Base-by-base conservation (phyloP, 2,888 invertebrate species). In the Phengaris arion region DNA sequence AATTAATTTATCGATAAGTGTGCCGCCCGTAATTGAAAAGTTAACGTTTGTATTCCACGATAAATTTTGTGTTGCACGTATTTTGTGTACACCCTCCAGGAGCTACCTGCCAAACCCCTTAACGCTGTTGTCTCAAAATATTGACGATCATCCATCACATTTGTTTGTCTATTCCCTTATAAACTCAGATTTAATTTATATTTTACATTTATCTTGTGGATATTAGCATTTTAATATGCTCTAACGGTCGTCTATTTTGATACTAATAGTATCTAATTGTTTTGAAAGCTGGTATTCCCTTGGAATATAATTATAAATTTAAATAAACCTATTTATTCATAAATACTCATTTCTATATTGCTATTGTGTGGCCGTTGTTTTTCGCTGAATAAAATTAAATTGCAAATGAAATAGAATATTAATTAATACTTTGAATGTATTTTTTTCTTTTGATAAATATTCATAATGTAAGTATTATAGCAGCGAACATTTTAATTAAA, bases 331-430 rank as follows among this genome's bases (percentile, higher is more conserved):
- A 64, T 6, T 64, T 64, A 64, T 64, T 64, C 64, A 64, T 64
- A 35, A 35, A 64, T 35, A 64, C 64, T 13, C 64, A 35, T 12
- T 64, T 64, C 35, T 64, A 13, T 64, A 64, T 64, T 12, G 35
- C 12, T 35, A 6, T 64, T 35, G 64, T 64, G 35, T 64, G 64
- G 35, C 12, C 64, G 64, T 64, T 64, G 64, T 64, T 64, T 64
- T 64, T 64, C 64, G 64, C 64, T 64, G 64, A 64, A 64, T 64
- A 64, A 64, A 64, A 64, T 64, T 64, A 64, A 64, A 64, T 64
- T 64, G 35, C 64, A 64, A 64, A 64, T 64, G 64, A 13, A 64
- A 64, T 64, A 64, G 64, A 64, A 64, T 64, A 64, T 64, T 64
- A 64, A 64, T 64, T 64, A 64, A 45, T 64, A 64, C 64, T 64